Conservation (phyloP, 2,113 vertebrate species). For the Lepus timidus region DNA sequence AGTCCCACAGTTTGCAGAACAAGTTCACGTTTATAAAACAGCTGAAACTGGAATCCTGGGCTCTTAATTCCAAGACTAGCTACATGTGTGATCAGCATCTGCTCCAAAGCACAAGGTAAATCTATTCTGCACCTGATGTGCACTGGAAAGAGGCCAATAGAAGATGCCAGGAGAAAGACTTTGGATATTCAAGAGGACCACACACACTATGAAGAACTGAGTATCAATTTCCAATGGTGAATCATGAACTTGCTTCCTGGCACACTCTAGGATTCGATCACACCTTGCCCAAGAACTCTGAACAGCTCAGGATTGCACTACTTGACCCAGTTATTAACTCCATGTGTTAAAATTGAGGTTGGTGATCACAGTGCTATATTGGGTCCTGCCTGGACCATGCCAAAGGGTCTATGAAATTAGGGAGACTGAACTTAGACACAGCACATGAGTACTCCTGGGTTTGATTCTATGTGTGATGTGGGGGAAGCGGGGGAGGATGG, state of each 20-base stretch:
- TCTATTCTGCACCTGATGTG: background rate
- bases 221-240: background rate
- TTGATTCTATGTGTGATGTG: background rate
- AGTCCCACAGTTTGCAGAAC: background rate
- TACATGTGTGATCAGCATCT: background rate
- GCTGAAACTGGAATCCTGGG: background rate
- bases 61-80: background rate
- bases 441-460: background rate
- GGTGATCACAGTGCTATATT: background rate
- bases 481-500: background rate
- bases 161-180: background rate
- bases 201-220: background rate
- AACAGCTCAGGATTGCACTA: background rate
- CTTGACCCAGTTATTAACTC: background rate
- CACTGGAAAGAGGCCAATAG: background rate
- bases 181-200: background rate
- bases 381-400: background rate
- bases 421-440: background rate
- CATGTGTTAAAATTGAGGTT: background rate
- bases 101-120: background rate
- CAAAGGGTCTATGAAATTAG: background rate
- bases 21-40: background rate
- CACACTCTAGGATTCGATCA: background rate
- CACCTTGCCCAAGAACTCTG: background rate
- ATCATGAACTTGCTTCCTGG: constrained; percentile 16